Conservation (phyloP, 2,113 vertebrate species). For the Bufo gargarizans region DNA sequence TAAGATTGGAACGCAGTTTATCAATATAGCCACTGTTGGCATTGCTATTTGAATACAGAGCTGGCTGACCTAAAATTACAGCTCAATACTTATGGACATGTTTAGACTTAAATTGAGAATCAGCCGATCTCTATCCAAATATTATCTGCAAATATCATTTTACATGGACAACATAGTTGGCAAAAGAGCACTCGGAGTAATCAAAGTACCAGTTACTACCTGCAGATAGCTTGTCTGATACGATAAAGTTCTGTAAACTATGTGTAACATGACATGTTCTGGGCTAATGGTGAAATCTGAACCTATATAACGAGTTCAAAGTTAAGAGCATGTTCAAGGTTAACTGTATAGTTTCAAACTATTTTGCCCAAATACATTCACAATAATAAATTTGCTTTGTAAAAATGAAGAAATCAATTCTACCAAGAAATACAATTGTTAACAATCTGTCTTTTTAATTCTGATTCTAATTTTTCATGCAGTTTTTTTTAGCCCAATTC, state of each 20-base stretch:
- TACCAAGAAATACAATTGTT: too few species aligned
- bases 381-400: background rate
- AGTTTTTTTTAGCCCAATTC: too few species aligned
- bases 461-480: too few species aligned
- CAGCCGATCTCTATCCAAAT: background rate
- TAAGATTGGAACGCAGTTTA: too few species aligned
- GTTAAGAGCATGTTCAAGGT: background rate
- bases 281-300: background rate
- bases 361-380: background rate
- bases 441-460: too few species aligned
- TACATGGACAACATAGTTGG: background rate
- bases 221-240: background rate
- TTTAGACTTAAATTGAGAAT: background rate
- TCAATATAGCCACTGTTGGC: too few species aligned
- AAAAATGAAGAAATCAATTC: background rate
- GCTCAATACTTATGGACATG: background rate
- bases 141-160: constrained; percentile 1
- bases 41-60: background rate
- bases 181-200: background rate
- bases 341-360: background rate
- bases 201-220: background rate
- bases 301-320: background rate
- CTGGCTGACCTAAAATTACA: background rate
- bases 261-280: background rate
- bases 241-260: background rate